phyloP scores from a whole-genome alignment of 2,888 invertebrate species.

The Brachynemurus nebulosus region DNA sequence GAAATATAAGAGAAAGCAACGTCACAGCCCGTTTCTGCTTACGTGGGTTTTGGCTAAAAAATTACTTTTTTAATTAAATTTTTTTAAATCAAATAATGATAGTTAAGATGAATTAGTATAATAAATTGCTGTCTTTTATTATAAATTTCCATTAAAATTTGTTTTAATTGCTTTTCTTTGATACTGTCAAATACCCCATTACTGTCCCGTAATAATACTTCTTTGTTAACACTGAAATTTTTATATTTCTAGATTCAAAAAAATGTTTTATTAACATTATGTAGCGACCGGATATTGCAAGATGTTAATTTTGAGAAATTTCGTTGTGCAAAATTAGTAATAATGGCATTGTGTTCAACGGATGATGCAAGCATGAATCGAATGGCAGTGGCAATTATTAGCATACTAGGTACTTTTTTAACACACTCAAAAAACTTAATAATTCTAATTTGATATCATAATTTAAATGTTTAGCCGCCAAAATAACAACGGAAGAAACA shows the following conservation, averaged over 20 bases:
- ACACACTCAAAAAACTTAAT: neutral
- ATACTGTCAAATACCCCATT: neutral
- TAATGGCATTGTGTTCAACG: slow-evolving; percentile 55
- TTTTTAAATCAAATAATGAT: no score
- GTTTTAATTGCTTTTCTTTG: no score
- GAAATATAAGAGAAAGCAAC: no score
- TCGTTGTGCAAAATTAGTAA: slow-evolving; percentile 52
- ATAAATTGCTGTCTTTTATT: no score
- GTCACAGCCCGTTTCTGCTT: no score
- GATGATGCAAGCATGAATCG: slow-evolving; percentile 56
- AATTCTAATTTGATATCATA: neutral
- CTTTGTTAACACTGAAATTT: neutral
- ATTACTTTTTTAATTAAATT: no score
- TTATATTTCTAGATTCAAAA: slow-evolving; percentile 42
- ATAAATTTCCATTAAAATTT: no score
- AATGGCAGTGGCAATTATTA: slow-evolving; percentile 69
- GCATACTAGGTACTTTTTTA: slow-evolving; percentile 41
- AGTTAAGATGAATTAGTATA: no score
- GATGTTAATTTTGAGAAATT: slow-evolving; percentile 48
- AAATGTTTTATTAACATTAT: slow-evolving; percentile 55
- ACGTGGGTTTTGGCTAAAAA: no score
- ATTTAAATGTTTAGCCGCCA: slow-evolving; percentile 27
- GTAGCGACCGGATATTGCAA: slow-evolving; percentile 62
- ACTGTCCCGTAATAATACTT: neutral
- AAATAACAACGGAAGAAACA: slow-evolving; percentile 53